A percentile compares a stretch with the other conserved stretches of the same genome.
Evolutionary conservation across 2,113 vertebrate species (phyloP).

Genomic region (Xyliphius kryptos): DNA sequence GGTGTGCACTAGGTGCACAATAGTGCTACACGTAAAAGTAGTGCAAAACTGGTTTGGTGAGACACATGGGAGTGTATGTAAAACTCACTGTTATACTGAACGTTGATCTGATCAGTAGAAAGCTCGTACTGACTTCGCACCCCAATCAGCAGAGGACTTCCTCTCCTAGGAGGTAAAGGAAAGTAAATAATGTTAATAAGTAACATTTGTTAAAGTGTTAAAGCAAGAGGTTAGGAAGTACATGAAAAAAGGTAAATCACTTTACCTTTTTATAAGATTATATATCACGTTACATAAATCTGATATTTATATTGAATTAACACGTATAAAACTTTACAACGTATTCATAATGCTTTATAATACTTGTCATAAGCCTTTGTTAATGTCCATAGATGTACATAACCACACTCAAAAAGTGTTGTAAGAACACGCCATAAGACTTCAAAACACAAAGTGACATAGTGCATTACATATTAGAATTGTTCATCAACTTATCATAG

Average conservation of each 20-base stretch:
- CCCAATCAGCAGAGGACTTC: constrained; percentile 93
- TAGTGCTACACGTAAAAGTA: background rate
- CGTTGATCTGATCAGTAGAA: constrained; percentile 78
- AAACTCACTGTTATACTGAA: constrained; percentile 86
- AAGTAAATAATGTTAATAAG: constrained; percentile 1
- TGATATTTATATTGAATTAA: too few relatives aligned
- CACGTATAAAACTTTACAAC: too few relatives aligned
- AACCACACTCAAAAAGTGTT: too few relatives aligned
- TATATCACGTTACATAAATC: too few relatives aligned
- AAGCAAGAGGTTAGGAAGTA: background rate
- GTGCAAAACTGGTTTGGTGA: constrained; percentile 10
- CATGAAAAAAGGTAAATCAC: background rate
- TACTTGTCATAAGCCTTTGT: too few relatives aligned
- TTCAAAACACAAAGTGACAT: too few relatives aligned
- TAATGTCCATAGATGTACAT: too few relatives aligned
- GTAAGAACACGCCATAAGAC: too few relatives aligned
- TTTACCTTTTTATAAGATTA: too few relatives aligned
- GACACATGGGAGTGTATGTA: background rate
- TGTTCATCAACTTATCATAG: too few relatives aligned
- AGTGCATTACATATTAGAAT: too few relatives aligned
- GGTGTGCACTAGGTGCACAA: background rate
- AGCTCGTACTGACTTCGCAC: constrained; percentile 85
- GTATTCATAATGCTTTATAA: too few relatives aligned
- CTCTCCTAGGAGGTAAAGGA: constrained; percentile 69
- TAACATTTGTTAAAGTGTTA: background rate